phyloP scores from a whole-genome alignment of 2,797 vertebrate genomes.

The Margarornis squamiger region DNA sequence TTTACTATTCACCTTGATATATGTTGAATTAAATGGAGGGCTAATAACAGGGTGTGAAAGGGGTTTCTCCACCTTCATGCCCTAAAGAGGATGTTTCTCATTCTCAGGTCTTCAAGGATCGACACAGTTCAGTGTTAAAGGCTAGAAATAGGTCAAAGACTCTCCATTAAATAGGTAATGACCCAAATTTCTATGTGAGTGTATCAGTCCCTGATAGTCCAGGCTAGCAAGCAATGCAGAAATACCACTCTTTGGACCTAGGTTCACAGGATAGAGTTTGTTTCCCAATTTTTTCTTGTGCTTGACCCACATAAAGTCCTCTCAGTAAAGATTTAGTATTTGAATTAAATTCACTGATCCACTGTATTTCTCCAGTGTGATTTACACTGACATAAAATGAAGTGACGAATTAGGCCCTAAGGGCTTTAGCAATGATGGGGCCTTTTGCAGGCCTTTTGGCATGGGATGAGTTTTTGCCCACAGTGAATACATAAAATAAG shows the following conservation, averaged over 20 bases:
- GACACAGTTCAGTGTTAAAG: neutral
- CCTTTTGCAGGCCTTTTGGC: slow-evolving; percentile 22
- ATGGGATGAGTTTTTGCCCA: slow-evolving; percentile 35
- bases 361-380: slow-evolving; percentile 46
- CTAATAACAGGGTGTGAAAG: neutral
- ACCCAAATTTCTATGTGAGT: slow-evolving; percentile 8
- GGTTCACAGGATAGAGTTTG: neutral
- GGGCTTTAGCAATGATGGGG: slow-evolving; percentile 41
- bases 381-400: slow-evolving; percentile 42
- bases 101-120: neutral
- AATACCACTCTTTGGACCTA: neutral
- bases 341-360: slow-evolving; percentile 50
- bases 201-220: neutral
- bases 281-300: neutral
- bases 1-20: neutral
- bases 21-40: neutral
- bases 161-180: neutral
- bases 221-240: neutral
- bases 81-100: neutral
- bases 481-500: slow-evolving; percentile 61
- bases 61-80: neutral
- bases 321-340: slow-evolving; percentile 35
- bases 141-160: slow-evolving; percentile 38
- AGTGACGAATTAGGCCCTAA: slow-evolving; percentile 33
- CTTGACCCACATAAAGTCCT: slow-evolving; percentile 57